These are phyloP conservation scores for Drosophila lowei DNA, from an alignment of 1,140 invertebrate species.

Conservation along the genomic window DNA sequence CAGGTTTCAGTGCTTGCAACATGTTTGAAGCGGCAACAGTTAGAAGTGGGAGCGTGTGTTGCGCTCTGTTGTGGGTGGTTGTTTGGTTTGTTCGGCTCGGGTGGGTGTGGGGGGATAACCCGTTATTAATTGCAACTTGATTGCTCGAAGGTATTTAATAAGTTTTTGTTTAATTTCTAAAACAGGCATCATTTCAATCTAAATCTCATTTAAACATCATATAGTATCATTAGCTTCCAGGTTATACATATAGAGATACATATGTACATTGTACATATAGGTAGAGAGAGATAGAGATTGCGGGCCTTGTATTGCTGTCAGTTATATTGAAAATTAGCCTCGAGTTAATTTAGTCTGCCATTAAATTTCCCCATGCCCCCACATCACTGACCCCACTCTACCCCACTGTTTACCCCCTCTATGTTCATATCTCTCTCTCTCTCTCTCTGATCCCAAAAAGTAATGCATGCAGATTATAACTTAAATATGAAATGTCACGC, in stretches of 20 bases:
- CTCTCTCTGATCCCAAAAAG: constrained; percentile 42
- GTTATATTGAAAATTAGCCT: constrained; percentile 81
- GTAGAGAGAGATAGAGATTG: constrained; percentile 30
- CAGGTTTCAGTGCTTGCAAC: constrained; percentile 64
- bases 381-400: neutral
- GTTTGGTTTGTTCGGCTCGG: neutral
- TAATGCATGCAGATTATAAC: constrained; percentile 82
- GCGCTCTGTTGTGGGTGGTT: constrained; percentile 3
- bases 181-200: constrained; percentile 20
- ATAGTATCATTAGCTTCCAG: too few relatives aligned
- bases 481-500: constrained; percentile 82
- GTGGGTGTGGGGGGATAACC: constrained; percentile 16
- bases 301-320: constrained; percentile 56
- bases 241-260: too few relatives aligned
- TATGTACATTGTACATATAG: too few relatives aligned
- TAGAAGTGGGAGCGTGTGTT: constrained; percentile 21
- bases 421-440: neutral
- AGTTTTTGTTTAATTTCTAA: constrained; percentile 48
- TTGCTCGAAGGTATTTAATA: constrained; percentile 72
- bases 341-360: constrained; percentile 76
- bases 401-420: neutral
- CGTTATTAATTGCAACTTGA: constrained; percentile 77
- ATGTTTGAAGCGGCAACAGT: constrained; percentile 67
- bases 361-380: constrained; percentile 67
- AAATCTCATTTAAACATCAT: constrained; percentile 27